Percentiles rank a stretch among this genome's conserved stretches.
phyloP scores from a whole-genome alignment of 2,888 invertebrate species.

The Erebia epiphron region DNA sequence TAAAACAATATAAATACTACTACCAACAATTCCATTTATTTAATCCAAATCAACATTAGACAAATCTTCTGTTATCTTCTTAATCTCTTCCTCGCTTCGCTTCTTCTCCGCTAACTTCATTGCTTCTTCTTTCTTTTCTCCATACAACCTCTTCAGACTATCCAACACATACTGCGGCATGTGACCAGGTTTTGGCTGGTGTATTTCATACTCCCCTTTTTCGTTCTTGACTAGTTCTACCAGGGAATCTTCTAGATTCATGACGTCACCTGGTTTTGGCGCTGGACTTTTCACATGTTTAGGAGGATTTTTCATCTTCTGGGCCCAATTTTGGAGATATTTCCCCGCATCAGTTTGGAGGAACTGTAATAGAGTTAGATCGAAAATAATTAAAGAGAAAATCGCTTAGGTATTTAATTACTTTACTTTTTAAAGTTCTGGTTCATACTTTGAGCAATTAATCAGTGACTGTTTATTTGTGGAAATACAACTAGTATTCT shows the following conservation, averaged over 20 bases:
- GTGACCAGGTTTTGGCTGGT: conserved; percentile 68
- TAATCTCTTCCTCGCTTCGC: conserved; percentile 63
- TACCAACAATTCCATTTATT: conserved; percentile 36
- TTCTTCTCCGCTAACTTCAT: conserved; percentile 52
- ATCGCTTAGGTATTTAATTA: too few relatives aligned
- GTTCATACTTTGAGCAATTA: too few relatives aligned
- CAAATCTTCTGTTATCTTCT: conserved; percentile 82
- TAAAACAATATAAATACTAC: neutral
- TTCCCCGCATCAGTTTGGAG: conserved; percentile 75
- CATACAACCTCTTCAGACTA: conserved; percentile 62
- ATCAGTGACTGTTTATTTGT: too few relatives aligned
- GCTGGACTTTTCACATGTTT: conserved; percentile 43
- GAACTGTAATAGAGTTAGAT: conserved; percentile 54
- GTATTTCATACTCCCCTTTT: conserved; percentile 71
- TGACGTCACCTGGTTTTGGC: conserved; percentile 56
- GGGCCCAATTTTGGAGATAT: conserved; percentile 85
- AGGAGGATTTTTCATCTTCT: conserved; percentile 72
- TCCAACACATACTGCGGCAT: conserved; percentile 66
- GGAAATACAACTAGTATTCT: too few relatives aligned
- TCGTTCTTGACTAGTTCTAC: conserved; percentile 69
- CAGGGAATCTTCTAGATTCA: conserved; percentile 70
- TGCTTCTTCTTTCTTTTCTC: conserved; percentile 62
- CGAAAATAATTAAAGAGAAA: neutral
- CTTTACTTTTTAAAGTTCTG: too few relatives aligned
- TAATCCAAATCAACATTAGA: conserved; percentile 82